These are phyloP conservation scores for Pangasianodon hypophthalmus DNA, from an alignment of 2,113 vertebrate species.

Conservation along the genomic window DNA sequence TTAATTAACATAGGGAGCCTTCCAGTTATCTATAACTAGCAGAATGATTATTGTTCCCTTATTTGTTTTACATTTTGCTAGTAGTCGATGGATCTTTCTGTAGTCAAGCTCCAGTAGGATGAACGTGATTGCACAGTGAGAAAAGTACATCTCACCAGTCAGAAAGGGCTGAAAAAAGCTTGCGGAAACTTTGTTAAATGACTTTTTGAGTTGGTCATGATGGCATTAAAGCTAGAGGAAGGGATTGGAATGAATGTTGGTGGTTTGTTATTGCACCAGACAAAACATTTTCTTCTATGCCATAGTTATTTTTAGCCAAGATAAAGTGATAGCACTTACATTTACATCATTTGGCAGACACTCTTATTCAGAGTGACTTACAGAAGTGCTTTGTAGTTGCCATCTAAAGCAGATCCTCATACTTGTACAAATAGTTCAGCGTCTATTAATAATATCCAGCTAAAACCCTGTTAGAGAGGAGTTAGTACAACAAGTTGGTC, in stretches of 20 bases:
- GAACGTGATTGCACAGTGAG: not conserved
- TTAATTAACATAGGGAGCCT: constrained; percentile 33
- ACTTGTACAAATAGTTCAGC: not conserved
- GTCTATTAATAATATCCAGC: not conserved
- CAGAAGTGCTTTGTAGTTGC: too few relatives aligned
- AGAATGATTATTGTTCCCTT: not conserved
- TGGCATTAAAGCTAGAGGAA: not conserved
- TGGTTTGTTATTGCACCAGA: not conserved
- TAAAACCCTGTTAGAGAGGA: not conserved
- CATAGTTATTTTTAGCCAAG: not conserved
- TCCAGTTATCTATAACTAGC: not conserved
- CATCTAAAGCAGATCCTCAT: not conserved
- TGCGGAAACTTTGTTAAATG: not conserved
- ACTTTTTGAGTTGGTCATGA: not conserved
- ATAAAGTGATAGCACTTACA: not conserved
- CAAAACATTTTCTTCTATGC: not conserved
- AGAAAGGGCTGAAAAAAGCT: not conserved
- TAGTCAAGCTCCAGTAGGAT: not conserved
- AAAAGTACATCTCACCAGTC: not conserved
- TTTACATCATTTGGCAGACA: not conserved
- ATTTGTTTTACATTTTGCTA: not conserved
- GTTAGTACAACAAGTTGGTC: not conserved
- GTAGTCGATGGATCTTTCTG: not conserved
- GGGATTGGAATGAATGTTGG: not conserved
- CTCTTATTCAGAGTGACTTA: not conserved